Percentiles rank a stretch among this genome's conserved stretches.
phyloP scores from a whole-genome alignment of 2,113 vertebrate genomes.

The Spea bombifrons region DNA sequence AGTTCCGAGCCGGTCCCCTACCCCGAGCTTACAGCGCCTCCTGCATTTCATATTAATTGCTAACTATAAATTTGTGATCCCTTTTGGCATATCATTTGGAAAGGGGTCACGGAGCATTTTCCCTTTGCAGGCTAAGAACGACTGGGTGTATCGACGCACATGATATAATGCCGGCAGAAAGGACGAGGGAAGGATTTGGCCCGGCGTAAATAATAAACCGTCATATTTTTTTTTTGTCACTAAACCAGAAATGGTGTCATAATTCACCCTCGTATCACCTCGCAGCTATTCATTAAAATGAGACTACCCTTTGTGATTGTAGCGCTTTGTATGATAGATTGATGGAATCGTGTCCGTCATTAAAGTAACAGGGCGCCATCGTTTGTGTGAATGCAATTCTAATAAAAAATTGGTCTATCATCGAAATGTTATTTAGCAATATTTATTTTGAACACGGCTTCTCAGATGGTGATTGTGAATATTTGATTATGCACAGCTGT shows the following conservation, averaged over 20 bases:
- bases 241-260: slow-evolving; percentile 34
- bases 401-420: background rate
- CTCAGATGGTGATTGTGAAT: background rate
- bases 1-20: no score
- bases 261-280: slow-evolving; percentile 9
- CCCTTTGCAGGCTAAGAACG: slow-evolving; percentile 37
- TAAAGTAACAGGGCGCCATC: background rate
- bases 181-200: slow-evolving; percentile 39
- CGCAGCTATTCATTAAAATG: slow-evolving; percentile 23
- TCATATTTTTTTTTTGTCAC: slow-evolving; percentile 38
- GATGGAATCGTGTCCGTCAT: background rate
- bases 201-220: slow-evolving; percentile 35
- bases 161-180: slow-evolving; percentile 40
- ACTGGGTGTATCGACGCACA: slow-evolving; percentile 26
- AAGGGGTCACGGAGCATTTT: slow-evolving; percentile 33
- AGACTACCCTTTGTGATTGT: background rate
- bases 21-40: no score
- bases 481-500: background rate
- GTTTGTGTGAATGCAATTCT: background rate
- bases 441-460: background rate
- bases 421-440: background rate
- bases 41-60: slow-evolving; percentile 39
- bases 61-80: slow-evolving; percentile 32
- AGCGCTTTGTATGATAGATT: background rate
- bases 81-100: slow-evolving; percentile 32